Evolutionary conservation across 2,797 vertebrate species (phyloP).

Genomic region (Trematomus bernacchii): DNA sequence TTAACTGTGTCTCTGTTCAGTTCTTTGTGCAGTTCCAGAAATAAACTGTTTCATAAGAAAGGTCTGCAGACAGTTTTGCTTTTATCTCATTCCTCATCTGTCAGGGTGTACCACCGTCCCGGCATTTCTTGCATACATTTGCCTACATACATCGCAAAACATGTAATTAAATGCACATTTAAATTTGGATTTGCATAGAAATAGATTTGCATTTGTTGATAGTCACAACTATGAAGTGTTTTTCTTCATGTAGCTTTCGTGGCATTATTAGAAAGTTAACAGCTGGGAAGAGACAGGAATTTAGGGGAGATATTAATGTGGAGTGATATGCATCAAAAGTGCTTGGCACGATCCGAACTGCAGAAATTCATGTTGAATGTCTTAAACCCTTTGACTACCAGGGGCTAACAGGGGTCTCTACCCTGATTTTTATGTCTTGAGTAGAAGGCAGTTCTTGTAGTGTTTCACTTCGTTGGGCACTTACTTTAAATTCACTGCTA

Average conservation of each 20-base stretch:
- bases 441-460: constrained; percentile 4
- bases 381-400: neutral
- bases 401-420: neutral
- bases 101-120: neutral
- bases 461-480: constrained; percentile 11
- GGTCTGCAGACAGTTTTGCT: constrained; percentile 35
- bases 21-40: constrained; percentile 37
- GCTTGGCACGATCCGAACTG: neutral
- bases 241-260: neutral
- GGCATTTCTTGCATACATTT: neutral
- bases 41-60: neutral
- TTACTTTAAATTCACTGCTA: constrained; percentile 11
- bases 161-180: neutral
- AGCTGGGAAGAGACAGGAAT: neutral
- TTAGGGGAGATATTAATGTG: neutral
- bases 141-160: neutral
- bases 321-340: constrained; percentile 18
- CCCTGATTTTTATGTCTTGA: neutral
- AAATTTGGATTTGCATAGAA: neutral
- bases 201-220: neutral
- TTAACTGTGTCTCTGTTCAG: constrained; percentile 16
- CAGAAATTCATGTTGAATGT: neutral
- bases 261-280: neutral
- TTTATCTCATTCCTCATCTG: constrained; percentile 21
- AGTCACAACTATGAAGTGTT: neutral